Conservation (phyloP, 2,113 vertebrate genomes). For the Emberiza fucata region DNA sequence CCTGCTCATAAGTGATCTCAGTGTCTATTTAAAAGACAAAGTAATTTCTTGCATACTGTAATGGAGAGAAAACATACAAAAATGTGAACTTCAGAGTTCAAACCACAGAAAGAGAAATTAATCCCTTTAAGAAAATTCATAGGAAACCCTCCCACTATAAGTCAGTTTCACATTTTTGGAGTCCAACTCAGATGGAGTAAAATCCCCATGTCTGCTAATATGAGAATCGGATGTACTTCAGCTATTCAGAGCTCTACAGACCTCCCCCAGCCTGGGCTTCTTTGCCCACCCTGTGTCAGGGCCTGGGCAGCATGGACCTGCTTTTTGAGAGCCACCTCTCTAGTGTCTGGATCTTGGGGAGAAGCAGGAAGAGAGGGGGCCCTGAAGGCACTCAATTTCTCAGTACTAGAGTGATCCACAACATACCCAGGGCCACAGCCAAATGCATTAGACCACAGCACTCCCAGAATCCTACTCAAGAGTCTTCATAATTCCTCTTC, state of each 20-base stretch:
- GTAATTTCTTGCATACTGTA: neutral
- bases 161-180: neutral
- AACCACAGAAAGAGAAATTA: neutral
- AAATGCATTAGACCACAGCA: slow-evolving; percentile 44
- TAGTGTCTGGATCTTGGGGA: neutral
- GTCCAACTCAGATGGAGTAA: neutral
- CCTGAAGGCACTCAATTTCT: neutral
- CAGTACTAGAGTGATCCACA: neutral
- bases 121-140: neutral
- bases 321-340: neutral
- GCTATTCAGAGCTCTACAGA: neutral
- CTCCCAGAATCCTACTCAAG: slow-evolving; percentile 33
- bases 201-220: neutral
- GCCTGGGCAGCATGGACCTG: neutral
- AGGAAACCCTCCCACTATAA: neutral
- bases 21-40: neutral
- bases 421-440: slow-evolving; percentile 32
- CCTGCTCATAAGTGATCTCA: neutral
- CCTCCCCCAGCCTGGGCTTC: neutral
- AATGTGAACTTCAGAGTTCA: slow-evolving; percentile 9
- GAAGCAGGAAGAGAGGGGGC: neutral
- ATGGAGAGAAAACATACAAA: neutral
- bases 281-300: neutral
- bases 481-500: slow-evolving; percentile 43
- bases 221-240: neutral